A percentile compares a stretch with the other conserved stretches of the same genome.
phyloP scores from a whole-genome alignment of 1,140 invertebrate species.

The Littorina saxatilis region DNA sequence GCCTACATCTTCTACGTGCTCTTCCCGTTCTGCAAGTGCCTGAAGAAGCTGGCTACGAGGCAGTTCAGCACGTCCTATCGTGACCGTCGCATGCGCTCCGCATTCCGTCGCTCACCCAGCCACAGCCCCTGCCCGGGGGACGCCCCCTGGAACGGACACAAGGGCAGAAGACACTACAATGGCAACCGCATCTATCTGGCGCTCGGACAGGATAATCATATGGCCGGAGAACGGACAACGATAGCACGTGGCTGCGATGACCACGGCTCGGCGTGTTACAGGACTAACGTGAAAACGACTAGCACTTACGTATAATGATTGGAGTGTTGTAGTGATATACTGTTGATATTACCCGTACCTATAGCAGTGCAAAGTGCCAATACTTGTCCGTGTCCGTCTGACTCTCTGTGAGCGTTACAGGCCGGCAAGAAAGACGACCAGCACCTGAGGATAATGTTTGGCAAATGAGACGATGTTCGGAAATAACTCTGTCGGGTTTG shows the following conservation, averaged over 20 bases:
- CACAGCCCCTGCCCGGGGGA: not conserved
- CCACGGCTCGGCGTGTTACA: not conserved
- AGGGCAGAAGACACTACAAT: not conserved
- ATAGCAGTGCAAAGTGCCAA: not conserved
- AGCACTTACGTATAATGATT: not conserved
- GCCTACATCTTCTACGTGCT: conserved; percentile 38
- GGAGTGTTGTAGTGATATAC: no score
- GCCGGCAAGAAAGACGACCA: not conserved
- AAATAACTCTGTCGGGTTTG: no score
- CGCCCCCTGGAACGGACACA: not conserved
- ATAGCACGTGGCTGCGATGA: not conserved
- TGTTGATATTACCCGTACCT: not conserved
- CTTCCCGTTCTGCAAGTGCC: conserved; percentile 50
- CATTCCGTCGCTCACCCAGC: not conserved
- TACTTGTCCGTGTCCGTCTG: not conserved
- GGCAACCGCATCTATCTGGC: not conserved
- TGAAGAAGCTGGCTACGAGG: conserved; percentile 44
- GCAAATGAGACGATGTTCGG: not conserved
- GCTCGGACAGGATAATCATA: not conserved
- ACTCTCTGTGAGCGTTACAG: not conserved
- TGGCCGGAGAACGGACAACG: not conserved
- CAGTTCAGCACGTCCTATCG: conserved; percentile 46
- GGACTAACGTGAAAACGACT: not conserved
- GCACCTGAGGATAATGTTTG: not conserved
- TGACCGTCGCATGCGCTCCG: conserved; percentile 16